Percentiles rank a stretch among this genome's conserved stretches.
These are phyloP conservation scores for Clarias magur DNA, from an alignment of 2,113 vertebrate genomes.

Conservation along the genomic window DNA sequence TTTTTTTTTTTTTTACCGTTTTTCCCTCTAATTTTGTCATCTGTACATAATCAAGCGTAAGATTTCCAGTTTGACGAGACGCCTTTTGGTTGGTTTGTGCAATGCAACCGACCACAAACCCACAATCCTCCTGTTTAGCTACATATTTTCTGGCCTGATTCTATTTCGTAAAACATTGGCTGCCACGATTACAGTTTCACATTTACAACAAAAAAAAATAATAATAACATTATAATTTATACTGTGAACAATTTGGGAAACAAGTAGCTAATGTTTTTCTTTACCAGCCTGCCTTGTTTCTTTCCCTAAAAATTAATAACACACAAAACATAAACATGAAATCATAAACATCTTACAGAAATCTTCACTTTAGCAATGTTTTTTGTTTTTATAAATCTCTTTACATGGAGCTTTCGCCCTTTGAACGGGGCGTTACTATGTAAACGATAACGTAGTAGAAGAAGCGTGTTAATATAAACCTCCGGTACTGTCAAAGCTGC, in stretches of 20 bases:
- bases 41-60: neutral
- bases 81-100: neutral
- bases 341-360: neutral
- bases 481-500: neutral
- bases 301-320: too few species aligned
- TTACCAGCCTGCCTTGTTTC: neutral
- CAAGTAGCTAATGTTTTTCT: neutral
- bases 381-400: neutral
- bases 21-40: neutral
- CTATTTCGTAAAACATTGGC: neutral
- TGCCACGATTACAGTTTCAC: neutral
- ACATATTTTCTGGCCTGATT: neutral
- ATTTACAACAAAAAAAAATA: neutral
- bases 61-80: neutral
- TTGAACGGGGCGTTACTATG: neutral
- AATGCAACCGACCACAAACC: neutral
- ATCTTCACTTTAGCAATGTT: neutral
- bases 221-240: neutral
- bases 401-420: neutral
- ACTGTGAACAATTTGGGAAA: neutral
- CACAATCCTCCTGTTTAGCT: neutral
- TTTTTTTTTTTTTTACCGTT: too few species aligned
- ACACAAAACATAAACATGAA: neutral
- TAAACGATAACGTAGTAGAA: neutral
- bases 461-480: neutral